phyloP scores from a whole-genome alignment of 2,888 invertebrate genomes.

The Hetaerina titia region DNA sequence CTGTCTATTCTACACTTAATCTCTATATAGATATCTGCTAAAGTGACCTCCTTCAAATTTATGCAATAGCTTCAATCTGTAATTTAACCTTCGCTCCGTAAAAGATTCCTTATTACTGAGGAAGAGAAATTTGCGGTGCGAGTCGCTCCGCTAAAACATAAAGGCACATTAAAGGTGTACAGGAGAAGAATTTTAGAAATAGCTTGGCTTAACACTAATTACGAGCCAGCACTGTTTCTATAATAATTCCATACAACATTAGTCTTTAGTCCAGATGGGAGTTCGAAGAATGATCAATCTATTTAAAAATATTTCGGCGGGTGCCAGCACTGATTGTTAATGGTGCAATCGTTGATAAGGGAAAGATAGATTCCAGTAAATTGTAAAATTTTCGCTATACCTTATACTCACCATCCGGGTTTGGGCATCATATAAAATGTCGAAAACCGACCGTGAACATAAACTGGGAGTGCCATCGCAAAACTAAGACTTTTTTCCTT shows the following conservation, averaged over 20 bases:
- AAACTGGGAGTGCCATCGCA: too few relatives aligned
- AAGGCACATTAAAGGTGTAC: conserved; percentile 83
- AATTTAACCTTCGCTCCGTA: too few relatives aligned
- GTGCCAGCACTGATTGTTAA: conserved; percentile 84
- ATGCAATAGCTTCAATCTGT: too few relatives aligned
- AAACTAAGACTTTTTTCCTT: too few relatives aligned
- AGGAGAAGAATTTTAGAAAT: conserved; percentile 82
- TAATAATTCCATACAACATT: conserved; percentile 83
- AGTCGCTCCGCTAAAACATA: conserved; percentile 80
- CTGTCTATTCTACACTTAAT: too few relatives aligned
- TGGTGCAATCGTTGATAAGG: conserved; percentile 77
- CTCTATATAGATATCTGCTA: too few relatives aligned
- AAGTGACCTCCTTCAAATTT: too few relatives aligned
- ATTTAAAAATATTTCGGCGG: conserved; percentile 83
- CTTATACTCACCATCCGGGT: too few relatives aligned
- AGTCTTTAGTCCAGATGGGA: conserved; percentile 80
- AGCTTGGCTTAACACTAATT: conserved; percentile 85
- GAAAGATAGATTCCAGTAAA: too few relatives aligned
- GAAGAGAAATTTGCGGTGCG: conserved; percentile 81
- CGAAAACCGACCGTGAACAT: too few relatives aligned
- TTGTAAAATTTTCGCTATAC: too few relatives aligned
- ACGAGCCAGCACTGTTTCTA: conserved; percentile 83
- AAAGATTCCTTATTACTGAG: conserved; percentile 85
- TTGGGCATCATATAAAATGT: too few relatives aligned
- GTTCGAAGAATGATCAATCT: conserved; percentile 81